Evolutionary conservation across 2,888 invertebrate genomes (phyloP), one percentile per base, ranked within the genome.

Genomic region (Terebella lapidaria): DNA sequence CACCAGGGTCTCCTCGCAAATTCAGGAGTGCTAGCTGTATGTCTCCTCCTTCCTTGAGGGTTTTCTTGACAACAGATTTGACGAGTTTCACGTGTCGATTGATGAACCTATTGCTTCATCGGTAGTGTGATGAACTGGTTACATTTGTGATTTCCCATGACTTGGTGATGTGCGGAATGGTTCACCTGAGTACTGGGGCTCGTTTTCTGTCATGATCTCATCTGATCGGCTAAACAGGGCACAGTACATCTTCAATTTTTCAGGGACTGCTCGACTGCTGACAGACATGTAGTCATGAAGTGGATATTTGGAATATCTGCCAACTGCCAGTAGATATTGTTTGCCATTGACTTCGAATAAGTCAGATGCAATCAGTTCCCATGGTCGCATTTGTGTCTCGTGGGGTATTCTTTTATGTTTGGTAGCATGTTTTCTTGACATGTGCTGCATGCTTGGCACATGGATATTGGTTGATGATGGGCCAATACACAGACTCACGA

Each of bases 311-410:
- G 18, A 18, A 22, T 49, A 49, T 20, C 22, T 10, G 49, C 20
- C 22, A 15, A 49, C 49, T 18, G 49, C 20, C 18, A 18, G 49
- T 18, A 49, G 18, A 20, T 18, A 18, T 20, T 49, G 15, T 20
- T 20, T 10, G 22, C 20, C 45, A 3, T 45, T 47, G 24, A 60
- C 27, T 47, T 60, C 30, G 54, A 62, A 60, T 24, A 60, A 22
- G 29, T 62, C 62, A 25, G 61, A 53, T n/a, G 55, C 58, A 10
- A 63, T 22, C 4, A n/a, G 51, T 10, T 58, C 10, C 58, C 63
- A 61, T 30, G 62, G 47, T 5, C 52, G 26, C 1, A 45, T 22
- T n/a, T 60, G 61, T 45, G 55, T 49, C 27, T 57, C 52, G 27
- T 60, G 49, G n/a, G 51, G 24, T 61, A 29, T 56, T 56, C 57